These are phyloP conservation scores for Eupsilia transversa DNA, from an alignment of 2,888 invertebrate species.

Conservation along the genomic window DNA sequence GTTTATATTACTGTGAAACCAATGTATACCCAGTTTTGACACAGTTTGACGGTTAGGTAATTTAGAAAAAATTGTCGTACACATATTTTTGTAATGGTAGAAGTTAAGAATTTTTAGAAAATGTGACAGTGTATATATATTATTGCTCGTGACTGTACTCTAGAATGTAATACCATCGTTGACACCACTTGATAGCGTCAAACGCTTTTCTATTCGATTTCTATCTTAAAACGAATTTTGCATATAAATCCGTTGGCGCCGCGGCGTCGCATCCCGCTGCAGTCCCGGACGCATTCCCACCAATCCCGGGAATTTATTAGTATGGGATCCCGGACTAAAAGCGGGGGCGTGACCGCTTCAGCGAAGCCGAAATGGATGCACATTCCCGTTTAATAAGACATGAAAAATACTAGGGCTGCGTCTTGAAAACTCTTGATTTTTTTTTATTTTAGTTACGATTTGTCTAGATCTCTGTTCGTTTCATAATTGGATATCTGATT, in stretches of 20 bases:
- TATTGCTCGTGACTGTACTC: too few relatives aligned
- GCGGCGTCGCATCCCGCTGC: conserved; percentile 73
- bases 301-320: conserved; percentile 74
- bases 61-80: too few relatives aligned
- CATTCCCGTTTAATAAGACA: conserved; percentile 70
- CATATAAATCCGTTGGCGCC: conserved; percentile 80
- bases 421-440: background rate
- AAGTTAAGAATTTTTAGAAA: too few relatives aligned
- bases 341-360: conserved; percentile 60
- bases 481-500: background rate
- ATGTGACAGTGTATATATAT: too few relatives aligned
- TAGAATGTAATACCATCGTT: conserved; percentile 23
- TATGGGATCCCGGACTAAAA: conserved; percentile 69
- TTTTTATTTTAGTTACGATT: background rate
- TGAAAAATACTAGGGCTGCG: conserved; percentile 43
- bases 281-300: conserved; percentile 72
- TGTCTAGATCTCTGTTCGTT: too few relatives aligned
- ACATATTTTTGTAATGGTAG: too few relatives aligned
- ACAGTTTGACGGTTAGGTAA: too few relatives aligned
- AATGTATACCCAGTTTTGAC: too few relatives aligned
- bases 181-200: conserved; percentile 39
- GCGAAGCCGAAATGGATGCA: conserved; percentile 68
- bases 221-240: conserved; percentile 73
- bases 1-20: too few relatives aligned
- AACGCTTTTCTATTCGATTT: conserved; percentile 70